Evolutionary conservation across 1,140 invertebrate species (phyloP), one percentile per base, ranked within the genome.

Genomic region (Sitophilus oryzae): DNA sequence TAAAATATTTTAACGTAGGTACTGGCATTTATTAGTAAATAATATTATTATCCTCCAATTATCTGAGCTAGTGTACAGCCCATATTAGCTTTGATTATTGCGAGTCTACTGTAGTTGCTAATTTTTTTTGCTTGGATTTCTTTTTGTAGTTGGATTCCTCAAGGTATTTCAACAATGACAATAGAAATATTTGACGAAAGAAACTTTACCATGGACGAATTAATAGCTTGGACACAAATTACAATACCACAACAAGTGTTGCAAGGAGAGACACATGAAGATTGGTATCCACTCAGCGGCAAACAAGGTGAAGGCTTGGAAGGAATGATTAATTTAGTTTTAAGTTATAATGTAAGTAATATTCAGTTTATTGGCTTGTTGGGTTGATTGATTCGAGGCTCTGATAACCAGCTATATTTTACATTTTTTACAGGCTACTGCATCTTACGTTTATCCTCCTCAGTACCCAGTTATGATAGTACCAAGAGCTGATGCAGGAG

Each of bases 121-220:
- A 37, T 37, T 14, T 15, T 6, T 37, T 5, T 4, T 37, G 3
- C 16, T 10, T 35, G 34, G 1, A 41, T 37, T 37, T 2, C 46
- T 20, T 43, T 22, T 77, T 77, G 46, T 73, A 92, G 89, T 68
- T 82, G 90, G 65, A 74, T 97, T 38, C 91, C 93, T 11, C 79
- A 81, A 59, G 93, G 93, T 37, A 88, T 97, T 1, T 86, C 88
- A 66, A 83, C 84, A 20, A 82, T 98, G 64, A 90, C 91, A 63
- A 64, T 98, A 67, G 93, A 98, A 80, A 91, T 98, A 54, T 98
- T 89, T 75, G 95, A 98, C 76, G 95, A 98, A 76, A 88, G 92
- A 74, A 90, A 92, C 2, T 96, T 98, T 71, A 93, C 91, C 19
- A 86, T 91, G 79, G 94, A 98, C 75, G 93, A 97, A 71, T 76